Percentiles rank a stretch among this genome's conserved stretches.
Evolutionary conservation across 2,888 invertebrate species (phyloP).

Genomic region (Caradrina clavipalpis): DNA sequence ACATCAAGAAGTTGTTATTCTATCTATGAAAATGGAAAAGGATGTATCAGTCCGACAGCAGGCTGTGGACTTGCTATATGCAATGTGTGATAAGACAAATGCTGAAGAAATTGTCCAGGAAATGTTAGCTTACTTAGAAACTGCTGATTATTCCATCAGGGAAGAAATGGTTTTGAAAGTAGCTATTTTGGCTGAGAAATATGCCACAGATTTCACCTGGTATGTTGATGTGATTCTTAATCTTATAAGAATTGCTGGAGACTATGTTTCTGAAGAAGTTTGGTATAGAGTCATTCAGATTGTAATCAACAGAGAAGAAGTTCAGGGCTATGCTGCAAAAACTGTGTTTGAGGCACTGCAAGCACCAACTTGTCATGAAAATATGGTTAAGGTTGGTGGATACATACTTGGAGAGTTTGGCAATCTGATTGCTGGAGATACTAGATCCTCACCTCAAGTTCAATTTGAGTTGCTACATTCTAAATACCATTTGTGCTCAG

Average conservation of each 20-base stretch:
- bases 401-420: constrained; percentile 99
- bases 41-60: constrained; percentile 99
- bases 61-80: constrained; percentile 99
- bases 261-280: constrained; percentile 99
- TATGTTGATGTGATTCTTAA: constrained; percentile 99
- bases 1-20: constrained; percentile 99
- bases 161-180: constrained; percentile 99
- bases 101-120: constrained; percentile 99
- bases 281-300: constrained; percentile 99
- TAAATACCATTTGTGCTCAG: constrained; percentile 99
- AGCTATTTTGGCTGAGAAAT: constrained; percentile 99
- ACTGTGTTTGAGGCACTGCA: constrained; percentile 99
- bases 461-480: constrained; percentile 99
- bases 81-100: constrained; percentile 99
- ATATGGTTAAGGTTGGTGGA: constrained; percentile 99
- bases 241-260: constrained; percentile 99
- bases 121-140: constrained; percentile 99
- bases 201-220: constrained; percentile 99
- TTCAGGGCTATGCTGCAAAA: constrained; percentile 99
- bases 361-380: constrained; percentile 99
- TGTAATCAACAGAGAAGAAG: constrained; percentile 99
- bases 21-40: constrained; percentile 99
- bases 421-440: constrained; percentile 99
- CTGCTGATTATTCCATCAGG: constrained; percentile 99
- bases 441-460: constrained; percentile 98